A percentile compares a stretch with the other conserved stretches of the same genome.
These are phyloP conservation scores for Zophobas atratus DNA, from an alignment of 1,140 invertebrate species.

Conservation along the genomic window DNA sequence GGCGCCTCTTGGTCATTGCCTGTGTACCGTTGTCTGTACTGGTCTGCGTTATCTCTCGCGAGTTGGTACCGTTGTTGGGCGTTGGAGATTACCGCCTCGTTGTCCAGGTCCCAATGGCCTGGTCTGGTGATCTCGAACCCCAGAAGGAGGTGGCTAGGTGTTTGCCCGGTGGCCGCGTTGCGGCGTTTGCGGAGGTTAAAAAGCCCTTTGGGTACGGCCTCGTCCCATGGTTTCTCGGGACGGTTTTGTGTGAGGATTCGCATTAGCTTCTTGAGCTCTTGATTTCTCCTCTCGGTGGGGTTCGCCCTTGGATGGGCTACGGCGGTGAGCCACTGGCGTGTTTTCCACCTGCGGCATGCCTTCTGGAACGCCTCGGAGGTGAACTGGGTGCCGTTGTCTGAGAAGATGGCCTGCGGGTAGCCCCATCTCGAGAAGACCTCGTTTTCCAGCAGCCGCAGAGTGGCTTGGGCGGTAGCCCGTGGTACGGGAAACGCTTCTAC, in stretches of 20 bases:
- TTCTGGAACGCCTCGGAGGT: too few species aligned
- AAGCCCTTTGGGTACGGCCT: not conserved
- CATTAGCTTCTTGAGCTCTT: not conserved
- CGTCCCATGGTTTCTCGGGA: not conserved
- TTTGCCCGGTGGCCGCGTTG: conserved; percentile 25
- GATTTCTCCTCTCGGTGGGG: conserved; percentile 31
- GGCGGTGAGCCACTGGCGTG: too few species aligned
- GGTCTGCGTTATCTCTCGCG: not conserved
- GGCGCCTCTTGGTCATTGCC: not conserved
- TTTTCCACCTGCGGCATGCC: too few species aligned
- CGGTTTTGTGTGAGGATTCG: not conserved
- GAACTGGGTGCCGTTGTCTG: too few species aligned
- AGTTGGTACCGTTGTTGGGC: not conserved
- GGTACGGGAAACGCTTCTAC: too few species aligned
- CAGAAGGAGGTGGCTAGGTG: conserved; percentile 7
- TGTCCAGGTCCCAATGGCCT: conserved; percentile 12
- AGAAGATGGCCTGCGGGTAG: too few species aligned
- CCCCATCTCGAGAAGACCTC: too few species aligned
- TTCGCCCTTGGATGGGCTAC: conserved; percentile 15
- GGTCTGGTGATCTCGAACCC: conserved; percentile 12
- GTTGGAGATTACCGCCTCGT: not conserved
- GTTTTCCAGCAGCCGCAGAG: too few species aligned
- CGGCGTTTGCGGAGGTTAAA: conserved; percentile 15
- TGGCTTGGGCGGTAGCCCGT: too few species aligned
- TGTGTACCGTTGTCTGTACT: not conserved